Conservation (phyloP, 2,113 vertebrate species). For the Athene noctua region DNA sequence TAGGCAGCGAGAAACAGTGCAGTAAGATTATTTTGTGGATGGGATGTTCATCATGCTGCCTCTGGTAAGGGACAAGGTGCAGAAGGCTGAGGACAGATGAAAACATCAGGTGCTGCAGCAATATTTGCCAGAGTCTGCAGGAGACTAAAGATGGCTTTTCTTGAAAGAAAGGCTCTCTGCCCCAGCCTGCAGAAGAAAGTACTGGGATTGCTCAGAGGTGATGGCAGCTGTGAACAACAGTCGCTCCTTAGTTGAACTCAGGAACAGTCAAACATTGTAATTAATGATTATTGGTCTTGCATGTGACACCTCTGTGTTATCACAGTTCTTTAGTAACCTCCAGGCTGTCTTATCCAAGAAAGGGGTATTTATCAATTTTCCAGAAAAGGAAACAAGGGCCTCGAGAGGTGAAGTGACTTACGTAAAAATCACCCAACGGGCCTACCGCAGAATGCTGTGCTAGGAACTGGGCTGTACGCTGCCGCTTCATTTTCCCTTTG, state of each 20-base stretch:
- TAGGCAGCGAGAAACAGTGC: not conserved
- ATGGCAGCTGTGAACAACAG: not conserved
- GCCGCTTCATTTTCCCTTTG: not conserved
- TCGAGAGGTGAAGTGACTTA: not conserved
- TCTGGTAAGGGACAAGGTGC: not conserved
- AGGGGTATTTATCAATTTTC: not conserved
- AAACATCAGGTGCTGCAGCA: not conserved
- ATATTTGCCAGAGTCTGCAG: not conserved
- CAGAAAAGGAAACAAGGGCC: not conserved
- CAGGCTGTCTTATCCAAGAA: not conserved
- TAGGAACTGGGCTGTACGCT: accelerated
- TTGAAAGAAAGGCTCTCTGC: not conserved
- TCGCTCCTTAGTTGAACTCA: not conserved
- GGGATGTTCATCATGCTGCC: too few relatives aligned
- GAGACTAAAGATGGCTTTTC: not conserved
- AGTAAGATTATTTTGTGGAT: not conserved
- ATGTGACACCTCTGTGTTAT: constrained; percentile 9
- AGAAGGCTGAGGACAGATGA: not conserved
- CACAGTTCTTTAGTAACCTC: not conserved
- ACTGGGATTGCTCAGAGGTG: not conserved
- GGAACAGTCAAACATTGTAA: constrained; percentile 47
- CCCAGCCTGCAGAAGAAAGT: not conserved
- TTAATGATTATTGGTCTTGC: constrained; percentile 11
- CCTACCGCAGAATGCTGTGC: not conserved
- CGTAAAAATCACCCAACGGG: not conserved